Conservation (phyloP, 2,888 invertebrate species). For the Eupithecia abbreviata region DNA sequence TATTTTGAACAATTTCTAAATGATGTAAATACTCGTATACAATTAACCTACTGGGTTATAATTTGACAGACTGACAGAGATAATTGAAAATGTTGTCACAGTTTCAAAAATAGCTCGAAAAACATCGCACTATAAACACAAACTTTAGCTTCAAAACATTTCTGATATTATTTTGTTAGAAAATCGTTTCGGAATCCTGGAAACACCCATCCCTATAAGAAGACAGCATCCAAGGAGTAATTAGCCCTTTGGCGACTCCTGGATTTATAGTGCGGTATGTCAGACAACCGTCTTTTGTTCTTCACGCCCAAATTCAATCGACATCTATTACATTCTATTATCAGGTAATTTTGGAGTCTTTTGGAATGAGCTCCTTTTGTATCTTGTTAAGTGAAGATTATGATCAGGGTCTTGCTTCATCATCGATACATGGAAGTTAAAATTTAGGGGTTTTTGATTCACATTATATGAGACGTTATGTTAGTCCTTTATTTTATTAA, state of each 20-base stretch:
- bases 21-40: no score
- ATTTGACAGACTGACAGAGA: no score
- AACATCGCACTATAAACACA: no score
- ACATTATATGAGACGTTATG: background rate
- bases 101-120: no score
- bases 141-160: no score
- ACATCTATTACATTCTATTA: constrained; percentile 46
- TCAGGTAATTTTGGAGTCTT: constrained; percentile 40
- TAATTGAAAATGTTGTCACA: no score
- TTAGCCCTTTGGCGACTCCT: constrained; percentile 82
- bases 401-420: background rate
- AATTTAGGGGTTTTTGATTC: background rate
- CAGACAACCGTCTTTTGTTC: constrained; percentile 82
- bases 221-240: constrained; percentile 62
- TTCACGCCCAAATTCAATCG: constrained; percentile 75
- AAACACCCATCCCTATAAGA: constrained; percentile 24
- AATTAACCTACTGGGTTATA: no score
- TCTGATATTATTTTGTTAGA: background rate
- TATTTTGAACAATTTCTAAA: no score
- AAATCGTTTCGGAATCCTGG: background rate
- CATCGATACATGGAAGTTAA: background rate
- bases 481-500: background rate
- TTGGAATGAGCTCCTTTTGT: constrained; percentile 24
- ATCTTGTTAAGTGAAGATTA: background rate
- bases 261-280: constrained; percentile 82